phyloP scores from a whole-genome alignment of 2,888 invertebrate genomes.

The Cabera pusaria region DNA sequence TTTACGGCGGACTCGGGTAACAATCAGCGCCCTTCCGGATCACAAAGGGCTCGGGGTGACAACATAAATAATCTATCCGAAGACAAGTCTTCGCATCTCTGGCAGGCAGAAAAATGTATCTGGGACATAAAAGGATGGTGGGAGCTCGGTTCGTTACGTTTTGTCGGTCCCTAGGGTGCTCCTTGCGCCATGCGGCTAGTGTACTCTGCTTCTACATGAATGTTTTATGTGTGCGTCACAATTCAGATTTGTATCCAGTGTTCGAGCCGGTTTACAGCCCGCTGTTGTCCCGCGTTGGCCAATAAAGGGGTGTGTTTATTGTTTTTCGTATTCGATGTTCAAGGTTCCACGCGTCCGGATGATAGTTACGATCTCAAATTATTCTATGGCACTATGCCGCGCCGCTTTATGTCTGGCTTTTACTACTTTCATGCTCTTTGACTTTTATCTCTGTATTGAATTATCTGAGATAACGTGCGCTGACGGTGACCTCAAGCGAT shows the following conservation, averaged over 20 bases:
- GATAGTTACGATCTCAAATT: slow-evolving; percentile 34
- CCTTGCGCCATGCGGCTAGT: slow-evolving; percentile 53
- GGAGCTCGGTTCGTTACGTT: slow-evolving; percentile 77
- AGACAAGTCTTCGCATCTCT: slow-evolving; percentile 57
- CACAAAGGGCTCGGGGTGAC: slow-evolving; percentile 53
- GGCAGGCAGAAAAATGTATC: slow-evolving; percentile 71
- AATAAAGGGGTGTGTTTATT: slow-evolving; percentile 64
- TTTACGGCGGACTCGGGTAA: slow-evolving; percentile 47
- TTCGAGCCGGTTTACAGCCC: slow-evolving; percentile 56
- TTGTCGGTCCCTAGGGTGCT: slow-evolving; percentile 73
- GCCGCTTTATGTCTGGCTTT: slow-evolving; percentile 12
- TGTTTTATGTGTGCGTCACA: slow-evolving; percentile 73
- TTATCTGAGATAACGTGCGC: neutral
- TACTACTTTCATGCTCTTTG: slow-evolving; percentile 6
- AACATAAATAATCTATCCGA: slow-evolving; percentile 74
- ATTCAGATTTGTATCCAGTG: slow-evolving; percentile 76
- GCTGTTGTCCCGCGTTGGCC: slow-evolving; percentile 50
- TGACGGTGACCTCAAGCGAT: slow-evolving; percentile 4
- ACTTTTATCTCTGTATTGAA: slow-evolving; percentile 5
- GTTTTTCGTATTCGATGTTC: slow-evolving; percentile 54
- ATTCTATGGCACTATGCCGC: slow-evolving; percentile 19
- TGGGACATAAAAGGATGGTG: slow-evolving; percentile 70
- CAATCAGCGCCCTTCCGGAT: slow-evolving; percentile 57
- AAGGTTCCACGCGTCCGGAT: slow-evolving; percentile 42
- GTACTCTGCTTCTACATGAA: slow-evolving; percentile 60